A percentile compares a stretch with the other conserved stretches of the same genome.
Evolutionary conservation across 2,888 invertebrate genomes (phyloP).

Genomic region (Eupelmus urozonus): DNA sequence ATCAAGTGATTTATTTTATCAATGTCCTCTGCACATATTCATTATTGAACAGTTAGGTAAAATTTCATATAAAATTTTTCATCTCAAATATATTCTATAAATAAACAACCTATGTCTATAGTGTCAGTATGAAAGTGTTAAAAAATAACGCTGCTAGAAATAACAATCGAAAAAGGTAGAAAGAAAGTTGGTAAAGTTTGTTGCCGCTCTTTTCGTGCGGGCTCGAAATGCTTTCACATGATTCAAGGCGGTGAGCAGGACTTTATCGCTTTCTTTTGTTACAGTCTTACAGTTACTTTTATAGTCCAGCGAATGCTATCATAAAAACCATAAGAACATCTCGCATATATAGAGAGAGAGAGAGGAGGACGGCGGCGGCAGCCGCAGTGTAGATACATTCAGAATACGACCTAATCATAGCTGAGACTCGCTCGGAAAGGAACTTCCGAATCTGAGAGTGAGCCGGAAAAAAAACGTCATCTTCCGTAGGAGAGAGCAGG

Average conservation of each 20-base stretch:
- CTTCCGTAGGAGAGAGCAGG: slow-evolving; percentile 1
- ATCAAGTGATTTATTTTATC: no score
- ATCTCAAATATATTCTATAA: no score
- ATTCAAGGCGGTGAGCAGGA: slow-evolving; percentile 24
- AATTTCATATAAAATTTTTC: no score
- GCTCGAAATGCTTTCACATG: slow-evolving; percentile 25
- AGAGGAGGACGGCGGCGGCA: not conserved
- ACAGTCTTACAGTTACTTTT: slow-evolving; percentile 48
- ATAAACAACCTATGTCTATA: not conserved
- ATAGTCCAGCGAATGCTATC: slow-evolving; percentile 45
- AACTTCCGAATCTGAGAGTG: slow-evolving; percentile 11
- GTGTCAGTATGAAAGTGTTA: not conserved
- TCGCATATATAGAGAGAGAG: slow-evolving; percentile 25
- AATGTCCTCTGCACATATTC: not conserved
- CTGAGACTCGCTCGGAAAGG: not conserved
- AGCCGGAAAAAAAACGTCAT: slow-evolving; percentile 26
- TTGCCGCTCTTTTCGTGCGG: not conserved
- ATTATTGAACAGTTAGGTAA: not conserved
- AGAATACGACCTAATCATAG: slow-evolving; percentile 44
- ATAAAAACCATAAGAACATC: slow-evolving; percentile 51
- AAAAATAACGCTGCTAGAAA: not conserved
- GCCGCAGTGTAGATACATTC: slow-evolving; percentile 17
- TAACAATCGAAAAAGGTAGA: slow-evolving; percentile 17
- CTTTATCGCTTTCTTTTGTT: slow-evolving; percentile 54
- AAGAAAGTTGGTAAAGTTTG: slow-evolving; percentile 35